phyloP scores from a whole-genome alignment of 2,113 vertebrate genomes.

The Osmerus mordax region DNA sequence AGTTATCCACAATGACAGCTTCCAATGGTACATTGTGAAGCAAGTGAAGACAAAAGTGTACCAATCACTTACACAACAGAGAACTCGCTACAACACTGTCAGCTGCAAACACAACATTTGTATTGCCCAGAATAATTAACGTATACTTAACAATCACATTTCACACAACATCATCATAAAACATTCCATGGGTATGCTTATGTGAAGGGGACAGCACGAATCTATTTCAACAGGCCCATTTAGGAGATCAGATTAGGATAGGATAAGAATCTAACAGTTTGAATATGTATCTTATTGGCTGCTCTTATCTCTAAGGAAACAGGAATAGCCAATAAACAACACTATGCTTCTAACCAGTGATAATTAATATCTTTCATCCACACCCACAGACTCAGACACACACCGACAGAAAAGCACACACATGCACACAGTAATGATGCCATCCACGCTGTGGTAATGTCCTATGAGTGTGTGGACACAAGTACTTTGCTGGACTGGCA shows the following conservation, averaged over 20 bases:
- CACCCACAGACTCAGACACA: neutral
- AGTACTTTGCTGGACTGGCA: too few relatives aligned
- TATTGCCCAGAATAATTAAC: neutral
- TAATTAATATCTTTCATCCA: neutral
- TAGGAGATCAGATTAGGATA: slow-evolving; percentile 53
- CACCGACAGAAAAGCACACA: neutral
- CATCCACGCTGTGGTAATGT: neutral
- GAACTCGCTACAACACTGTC: too few relatives aligned
- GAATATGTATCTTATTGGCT: slow-evolving; percentile 7
- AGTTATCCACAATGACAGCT: too few relatives aligned
- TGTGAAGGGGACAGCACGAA: slow-evolving; percentile 20
- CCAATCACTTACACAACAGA: neutral
- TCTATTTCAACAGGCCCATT: slow-evolving; percentile 35
- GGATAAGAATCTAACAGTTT: slow-evolving; percentile 36
- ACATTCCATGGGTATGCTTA: slow-evolving; percentile 6
- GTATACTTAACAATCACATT: neutral
- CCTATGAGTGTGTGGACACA: too few relatives aligned
- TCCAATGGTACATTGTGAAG: too few relatives aligned
- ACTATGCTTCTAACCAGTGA: neutral
- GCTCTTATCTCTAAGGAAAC: neutral
- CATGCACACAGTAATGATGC: slow-evolving; percentile 5
- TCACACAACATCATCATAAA: neutral
- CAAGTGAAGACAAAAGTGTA: neutral
- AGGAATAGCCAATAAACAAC: neutral
- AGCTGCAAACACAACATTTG: neutral